phyloP scores from a whole-genome alignment of 1,140 invertebrate genomes.

The Trypoxylus dichotomus region DNA sequence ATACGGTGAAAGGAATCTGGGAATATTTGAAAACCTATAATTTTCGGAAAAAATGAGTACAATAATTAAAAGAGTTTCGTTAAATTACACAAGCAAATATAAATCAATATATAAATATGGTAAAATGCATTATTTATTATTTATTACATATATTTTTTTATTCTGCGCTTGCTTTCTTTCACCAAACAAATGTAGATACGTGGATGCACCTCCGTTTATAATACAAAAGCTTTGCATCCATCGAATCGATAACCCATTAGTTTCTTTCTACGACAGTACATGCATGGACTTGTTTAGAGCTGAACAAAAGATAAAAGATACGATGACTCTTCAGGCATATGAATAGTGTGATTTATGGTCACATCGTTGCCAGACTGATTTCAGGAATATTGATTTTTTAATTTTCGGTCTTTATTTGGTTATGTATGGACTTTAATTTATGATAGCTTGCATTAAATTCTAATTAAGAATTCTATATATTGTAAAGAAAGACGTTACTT shows the following conservation, averaged over 20 bases:
- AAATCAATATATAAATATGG: no score
- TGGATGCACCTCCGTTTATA: neutral
- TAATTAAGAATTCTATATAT: no score
- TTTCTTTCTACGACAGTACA: neutral
- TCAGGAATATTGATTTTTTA: neutral
- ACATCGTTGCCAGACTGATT: neutral
- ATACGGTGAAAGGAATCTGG: no score
- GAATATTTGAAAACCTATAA: no score
- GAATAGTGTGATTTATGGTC: constrained; percentile 11
- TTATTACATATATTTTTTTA: no score
- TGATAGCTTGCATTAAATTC: neutral
- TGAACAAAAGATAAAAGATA: neutral
- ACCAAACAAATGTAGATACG: no score
- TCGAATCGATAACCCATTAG: constrained; percentile 6
- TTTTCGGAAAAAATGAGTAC: no score
- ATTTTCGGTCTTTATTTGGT: neutral
- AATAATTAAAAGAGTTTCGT: no score
- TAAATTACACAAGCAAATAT: no score
- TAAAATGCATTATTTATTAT: no score
- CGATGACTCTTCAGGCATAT: neutral
- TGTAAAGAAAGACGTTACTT: no score
- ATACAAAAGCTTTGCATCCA: neutral
- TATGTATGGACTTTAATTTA: neutral
- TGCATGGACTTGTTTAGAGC: neutral
- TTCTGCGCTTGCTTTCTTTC: no score